Evolutionary conservation across 2,113 vertebrate genomes (phyloP), one percentile per base, ranked within the genome.

Genomic region (Pseudorhombus dupliciocellatus): DNA sequence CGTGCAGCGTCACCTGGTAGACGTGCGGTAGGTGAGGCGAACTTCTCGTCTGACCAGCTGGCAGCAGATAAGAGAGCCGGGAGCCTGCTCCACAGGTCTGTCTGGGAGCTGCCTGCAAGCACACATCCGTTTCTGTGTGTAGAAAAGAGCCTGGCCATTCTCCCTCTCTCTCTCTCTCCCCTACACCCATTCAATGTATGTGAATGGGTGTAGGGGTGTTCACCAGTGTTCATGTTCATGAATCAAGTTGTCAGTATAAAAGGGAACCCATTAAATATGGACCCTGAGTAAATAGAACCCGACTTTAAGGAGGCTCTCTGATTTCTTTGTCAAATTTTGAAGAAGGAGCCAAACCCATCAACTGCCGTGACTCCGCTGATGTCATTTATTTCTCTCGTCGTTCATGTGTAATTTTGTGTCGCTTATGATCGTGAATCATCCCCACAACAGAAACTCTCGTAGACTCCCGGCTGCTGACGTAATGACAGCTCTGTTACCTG

Each of bases 11-110:
- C 86, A 85, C 79, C 67, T 81, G 67, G 59, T 65, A 14, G 20
- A 46, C 25, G 71, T 66, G 80, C 81, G 60, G 77, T 70, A 76
- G 80, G 73, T 22, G 73, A 91, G 73, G 67, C 46, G 21, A 28
- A 68, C 28, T 79, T 86, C 86, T 30, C 1, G 87, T 88, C 80
- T 10, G 71, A 88, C 90, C 71, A 73, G 91, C 73, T 84, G 73
- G 61, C 70, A 51, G 73, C 21, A 63, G 87, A 87, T 84, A 70
- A 79, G 81, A 81, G 72, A 56, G 66, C 3, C 7, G 44, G 64
- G 10, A 87, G 68, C 87, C 75, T 66, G 90, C 73, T 80, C 54
- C 11, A 81, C 89, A 42, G 85, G 91, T 92, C 70, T 40, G 76
- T 72, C 80, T 62, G 31, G 11, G 54, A 81, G 73, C 77, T 46